Conservation (phyloP, 2,113 vertebrate genomes). For the Podilymbus podiceps region DNA sequence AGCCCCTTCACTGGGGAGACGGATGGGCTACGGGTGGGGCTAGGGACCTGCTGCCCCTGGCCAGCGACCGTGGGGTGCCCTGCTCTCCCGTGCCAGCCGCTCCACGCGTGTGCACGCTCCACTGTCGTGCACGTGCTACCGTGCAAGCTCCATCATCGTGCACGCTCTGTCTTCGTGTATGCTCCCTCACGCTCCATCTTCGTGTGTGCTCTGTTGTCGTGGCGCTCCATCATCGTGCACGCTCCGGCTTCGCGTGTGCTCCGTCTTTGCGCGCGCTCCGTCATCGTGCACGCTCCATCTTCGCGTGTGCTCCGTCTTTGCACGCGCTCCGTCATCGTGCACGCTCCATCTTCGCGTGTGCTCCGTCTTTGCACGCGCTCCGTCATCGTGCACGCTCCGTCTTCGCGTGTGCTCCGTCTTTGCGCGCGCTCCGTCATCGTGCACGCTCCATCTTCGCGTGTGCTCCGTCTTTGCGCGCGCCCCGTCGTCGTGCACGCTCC, state of each 20-base stretch:
- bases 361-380: no score
- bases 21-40: not conserved
- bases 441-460: accelerated
- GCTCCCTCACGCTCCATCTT: no score
- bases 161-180: no score
- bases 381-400: accelerated
- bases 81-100: not conserved
- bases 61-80: not conserved
- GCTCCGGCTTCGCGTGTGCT: accelerated
- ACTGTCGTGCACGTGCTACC: accelerated
- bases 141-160: no score
- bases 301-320: accelerated
- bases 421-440: no score
- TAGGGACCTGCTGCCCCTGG: not conserved
- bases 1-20: not conserved
- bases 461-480: accelerated
- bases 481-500: accelerated
- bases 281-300: not conserved
- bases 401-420: accelerated
- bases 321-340: not conserved
- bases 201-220: no score
- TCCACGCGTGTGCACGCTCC: accelerated
- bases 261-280: accelerated
- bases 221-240: no score
- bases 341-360: no score